These are phyloP conservation scores for Dermolepida albohirtum DNA, from an alignment of 2,888 invertebrate species.

Conservation along the genomic window DNA sequence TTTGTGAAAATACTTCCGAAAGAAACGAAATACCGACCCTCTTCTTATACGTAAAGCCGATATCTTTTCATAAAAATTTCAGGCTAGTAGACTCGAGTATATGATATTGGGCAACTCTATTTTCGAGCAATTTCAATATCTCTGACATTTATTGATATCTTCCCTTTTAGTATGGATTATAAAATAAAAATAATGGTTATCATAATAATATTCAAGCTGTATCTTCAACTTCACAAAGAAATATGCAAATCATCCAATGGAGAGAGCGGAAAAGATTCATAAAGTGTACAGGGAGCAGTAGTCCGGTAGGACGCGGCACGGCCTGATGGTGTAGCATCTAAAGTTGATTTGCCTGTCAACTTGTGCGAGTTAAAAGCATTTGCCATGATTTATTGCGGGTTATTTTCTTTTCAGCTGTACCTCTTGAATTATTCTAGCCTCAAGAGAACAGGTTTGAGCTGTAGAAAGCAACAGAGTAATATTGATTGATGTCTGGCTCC, in stretches of 20 bases:
- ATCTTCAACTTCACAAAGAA: conserved; percentile 9
- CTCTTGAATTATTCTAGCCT: conserved; percentile 36
- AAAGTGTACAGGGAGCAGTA: background rate
- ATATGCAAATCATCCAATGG: conserved; percentile 26
- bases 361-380: conserved; percentile 38
- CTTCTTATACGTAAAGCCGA: no score
- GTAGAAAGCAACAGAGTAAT: conserved; percentile 39
- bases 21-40: no score
- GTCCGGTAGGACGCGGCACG: conserved; percentile 4
- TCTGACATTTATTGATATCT: no score
- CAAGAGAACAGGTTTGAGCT: conserved; percentile 36
- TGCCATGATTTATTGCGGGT: conserved; percentile 38
- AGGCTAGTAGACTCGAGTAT: no score
- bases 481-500: conserved; percentile 31
- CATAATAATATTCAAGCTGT: no score
- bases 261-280: conserved; percentile 21
- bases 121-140: no score
- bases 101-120: no score
- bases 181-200: no score
- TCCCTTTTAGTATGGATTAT: no score
- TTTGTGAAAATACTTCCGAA: no score
- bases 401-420: conserved; percentile 35
- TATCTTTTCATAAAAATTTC: no score
- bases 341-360: conserved; percentile 39
- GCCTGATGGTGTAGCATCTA: conserved; percentile 21